Evolutionary conservation across 1,140 invertebrate species (phyloP).

Genomic region (Schlechtendalia chinensis): DNA sequence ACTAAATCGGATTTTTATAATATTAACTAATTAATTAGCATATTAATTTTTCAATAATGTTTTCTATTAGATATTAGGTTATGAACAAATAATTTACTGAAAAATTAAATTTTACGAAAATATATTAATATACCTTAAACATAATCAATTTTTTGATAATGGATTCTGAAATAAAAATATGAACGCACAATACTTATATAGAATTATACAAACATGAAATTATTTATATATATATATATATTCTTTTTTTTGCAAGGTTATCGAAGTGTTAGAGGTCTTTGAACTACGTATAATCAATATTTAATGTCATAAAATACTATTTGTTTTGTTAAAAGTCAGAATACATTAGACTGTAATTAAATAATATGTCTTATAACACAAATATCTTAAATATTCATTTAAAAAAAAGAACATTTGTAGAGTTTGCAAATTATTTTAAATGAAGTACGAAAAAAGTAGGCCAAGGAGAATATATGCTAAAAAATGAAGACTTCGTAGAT

Average conservation of each 20-base stretch:
- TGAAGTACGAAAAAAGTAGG: constrained; percentile 1
- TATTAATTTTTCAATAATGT: no score
- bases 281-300: constrained; percentile 14
- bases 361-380: background rate
- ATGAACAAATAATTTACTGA: no score
- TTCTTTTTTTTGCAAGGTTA: constrained; percentile 1
- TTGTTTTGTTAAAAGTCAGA: constrained; percentile 3
- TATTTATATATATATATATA: background rate
- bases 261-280: background rate
- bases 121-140: background rate
- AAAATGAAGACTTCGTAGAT: background rate
- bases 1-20: no score
- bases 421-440: background rate
- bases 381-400: background rate
- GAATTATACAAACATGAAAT: constrained; percentile 7
- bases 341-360: background rate
- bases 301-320: constrained; percentile 20
- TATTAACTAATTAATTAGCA: no score
- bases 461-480: background rate
- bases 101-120: background rate
- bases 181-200: background rate
- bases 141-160: background rate
- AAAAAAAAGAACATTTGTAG: background rate
- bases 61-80: no score
- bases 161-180: constrained; percentile 2